phyloP scores from a whole-genome alignment of 2,888 invertebrate genomes.

The Polymixis flavicincta region DNA sequence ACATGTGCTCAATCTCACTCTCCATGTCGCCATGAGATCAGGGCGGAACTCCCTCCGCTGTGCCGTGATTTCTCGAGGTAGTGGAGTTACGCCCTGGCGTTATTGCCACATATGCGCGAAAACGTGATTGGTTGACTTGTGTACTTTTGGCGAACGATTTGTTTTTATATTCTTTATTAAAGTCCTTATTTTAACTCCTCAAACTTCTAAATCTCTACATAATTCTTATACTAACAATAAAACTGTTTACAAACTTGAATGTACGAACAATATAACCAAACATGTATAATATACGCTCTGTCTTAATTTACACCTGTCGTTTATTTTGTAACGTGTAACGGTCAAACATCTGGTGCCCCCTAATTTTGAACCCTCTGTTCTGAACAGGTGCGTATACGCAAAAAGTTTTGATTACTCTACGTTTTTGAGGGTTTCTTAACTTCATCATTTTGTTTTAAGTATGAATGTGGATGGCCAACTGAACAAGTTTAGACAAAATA shows the following conservation, averaged over 20 bases:
- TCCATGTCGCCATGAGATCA: no score
- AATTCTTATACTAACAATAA: no score
- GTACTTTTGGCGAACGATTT: no score
- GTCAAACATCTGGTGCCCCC: constrained; percentile 50
- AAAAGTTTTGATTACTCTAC: constrained; percentile 8
- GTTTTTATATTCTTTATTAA: no score
- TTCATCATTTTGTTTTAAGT: neutral
- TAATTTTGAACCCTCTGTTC: constrained; percentile 35
- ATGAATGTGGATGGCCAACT: neutral
- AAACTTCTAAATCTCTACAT: no score
- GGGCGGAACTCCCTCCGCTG: no score
- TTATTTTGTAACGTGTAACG: constrained; percentile 42
- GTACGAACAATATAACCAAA: neutral
- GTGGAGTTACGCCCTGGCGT: no score
- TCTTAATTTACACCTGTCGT: constrained; percentile 37
- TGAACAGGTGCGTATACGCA: constrained; percentile 51
- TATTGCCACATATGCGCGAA: no score
- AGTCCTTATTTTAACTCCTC: no score
- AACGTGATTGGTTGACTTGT: no score
- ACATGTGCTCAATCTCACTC: no score
- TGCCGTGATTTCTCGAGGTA: no score
- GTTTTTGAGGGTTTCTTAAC: neutral
- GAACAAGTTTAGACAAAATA: neutral
- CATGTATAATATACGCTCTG: constrained; percentile 20
- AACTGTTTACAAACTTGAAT: neutral